Conservation (phyloP, 2,888 invertebrate species). For the Brachyptera risi region DNA sequence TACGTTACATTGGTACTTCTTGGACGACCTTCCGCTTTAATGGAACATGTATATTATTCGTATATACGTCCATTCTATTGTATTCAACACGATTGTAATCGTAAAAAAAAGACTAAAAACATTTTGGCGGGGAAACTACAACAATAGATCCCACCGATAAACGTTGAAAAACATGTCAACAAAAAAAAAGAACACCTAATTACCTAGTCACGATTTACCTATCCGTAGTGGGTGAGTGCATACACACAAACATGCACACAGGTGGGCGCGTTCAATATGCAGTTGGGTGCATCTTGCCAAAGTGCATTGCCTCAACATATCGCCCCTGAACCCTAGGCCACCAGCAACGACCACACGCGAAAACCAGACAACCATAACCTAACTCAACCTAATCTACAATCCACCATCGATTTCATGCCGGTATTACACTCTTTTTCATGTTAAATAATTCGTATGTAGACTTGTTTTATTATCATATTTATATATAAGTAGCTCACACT, state of each 20-base stretch:
- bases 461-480: slow-evolving; percentile 17
- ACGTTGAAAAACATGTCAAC: no score
- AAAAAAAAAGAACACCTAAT: no score
- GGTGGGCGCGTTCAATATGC: neutral
- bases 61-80: no score
- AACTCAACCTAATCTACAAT: neutral
- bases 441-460: slow-evolving; percentile 15
- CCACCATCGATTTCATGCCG: slow-evolving; percentile 12
- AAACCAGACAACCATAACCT: slow-evolving; percentile 13
- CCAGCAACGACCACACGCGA: neutral
- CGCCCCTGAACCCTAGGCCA: neutral
- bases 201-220: no score
- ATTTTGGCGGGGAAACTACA: neutral
- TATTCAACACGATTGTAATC: no score
- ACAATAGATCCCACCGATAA: neutral
- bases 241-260: neutral
- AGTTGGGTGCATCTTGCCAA: neutral
- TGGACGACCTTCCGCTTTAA: no score
- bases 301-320: neutral
- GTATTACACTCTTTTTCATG: slow-evolving; percentile 5
- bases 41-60: no score
- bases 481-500: slow-evolving; percentile 19
- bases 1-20: no score
- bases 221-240: no score
- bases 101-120: no score